A percentile compares a stretch with the other conserved stretches of the same genome.
These are phyloP conservation scores for Pagetopsis macropterus DNA, from an alignment of 2,797 vertebrate species.

Conservation along the genomic window DNA sequence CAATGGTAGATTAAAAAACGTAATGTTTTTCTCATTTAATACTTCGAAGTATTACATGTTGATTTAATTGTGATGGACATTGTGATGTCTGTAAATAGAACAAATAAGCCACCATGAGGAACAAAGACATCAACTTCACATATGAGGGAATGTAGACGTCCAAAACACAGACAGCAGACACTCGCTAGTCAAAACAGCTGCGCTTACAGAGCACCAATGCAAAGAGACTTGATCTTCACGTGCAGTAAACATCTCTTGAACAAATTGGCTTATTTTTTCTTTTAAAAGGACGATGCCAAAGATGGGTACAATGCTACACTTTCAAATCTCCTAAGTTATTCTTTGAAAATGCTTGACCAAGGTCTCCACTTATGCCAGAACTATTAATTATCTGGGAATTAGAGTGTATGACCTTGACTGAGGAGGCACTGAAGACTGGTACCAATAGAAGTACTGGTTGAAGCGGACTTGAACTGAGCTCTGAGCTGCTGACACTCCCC, in stretches of 20 bases:
- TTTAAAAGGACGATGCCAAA: conserved; percentile 1
- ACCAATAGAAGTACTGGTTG: conserved; percentile 37
- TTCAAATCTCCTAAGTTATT: conserved; percentile 11
- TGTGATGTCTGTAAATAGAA: conserved; percentile 48
- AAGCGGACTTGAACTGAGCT: conserved; percentile 61
- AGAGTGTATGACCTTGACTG: conserved; percentile 47
- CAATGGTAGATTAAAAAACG: conserved; percentile 16
- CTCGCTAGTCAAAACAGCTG: conserved; percentile 46
- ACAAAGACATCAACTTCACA: conserved; percentile 43
- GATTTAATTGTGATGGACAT: conserved; percentile 33
- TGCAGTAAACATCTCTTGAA: conserved; percentile 37
- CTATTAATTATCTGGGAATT: conserved; percentile 39
- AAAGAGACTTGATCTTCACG: conserved; percentile 34
- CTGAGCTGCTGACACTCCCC: conserved; percentile 58
- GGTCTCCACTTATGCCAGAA: conserved; percentile 30
- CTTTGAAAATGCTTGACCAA: conserved; percentile 10
- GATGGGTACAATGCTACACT: conserved; percentile 2
- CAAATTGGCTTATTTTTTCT: conserved; percentile 35
- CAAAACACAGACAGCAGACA: conserved; percentile 60
- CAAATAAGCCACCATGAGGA: conserved; percentile 45
- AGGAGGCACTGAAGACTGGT: conserved; percentile 38
- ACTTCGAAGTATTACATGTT: neutral
- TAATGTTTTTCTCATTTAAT: neutral
- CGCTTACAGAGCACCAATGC: conserved; percentile 28
- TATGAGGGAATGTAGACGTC: conserved; percentile 45